phyloP scores from a whole-genome alignment of 2,888 invertebrate genomes.

The Eupelmus urozonus region DNA sequence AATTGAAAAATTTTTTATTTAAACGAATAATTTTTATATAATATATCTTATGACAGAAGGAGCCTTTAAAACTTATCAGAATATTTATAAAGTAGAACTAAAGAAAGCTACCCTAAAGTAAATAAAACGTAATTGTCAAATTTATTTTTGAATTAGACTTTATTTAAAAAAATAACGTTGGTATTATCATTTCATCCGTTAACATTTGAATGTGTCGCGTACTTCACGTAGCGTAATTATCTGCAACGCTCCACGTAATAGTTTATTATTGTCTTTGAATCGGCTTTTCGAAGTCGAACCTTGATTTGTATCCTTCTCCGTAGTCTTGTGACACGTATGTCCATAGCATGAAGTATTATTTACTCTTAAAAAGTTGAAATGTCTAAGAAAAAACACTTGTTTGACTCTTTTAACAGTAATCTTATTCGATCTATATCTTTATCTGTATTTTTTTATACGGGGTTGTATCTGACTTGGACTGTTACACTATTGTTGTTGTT shows the following conservation, averaged over 20 bases:
- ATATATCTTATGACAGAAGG: no score
- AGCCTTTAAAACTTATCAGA: no score
- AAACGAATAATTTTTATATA: no score
- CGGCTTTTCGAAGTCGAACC: not conserved
- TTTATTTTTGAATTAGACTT: no score
- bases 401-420: not conserved
- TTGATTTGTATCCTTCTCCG: slow-evolving; percentile 12
- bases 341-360: slow-evolving; percentile 31
- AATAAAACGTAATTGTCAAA: no score
- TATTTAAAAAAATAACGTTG: no score
- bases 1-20: no score
- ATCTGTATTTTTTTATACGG: slow-evolving; percentile 15
- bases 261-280: slow-evolving; percentile 2
- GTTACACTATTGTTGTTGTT: slow-evolving; percentile 31
- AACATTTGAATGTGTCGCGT: not conserved
- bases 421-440: slow-evolving; percentile 12
- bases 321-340: slow-evolving; percentile 51
- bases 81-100: no score
- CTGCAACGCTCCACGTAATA: slow-evolving; percentile 29
- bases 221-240: not conserved
- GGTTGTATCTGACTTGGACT: slow-evolving; percentile 19
- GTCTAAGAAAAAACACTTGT: not conserved
- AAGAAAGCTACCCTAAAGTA: no score
- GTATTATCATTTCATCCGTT: no score
- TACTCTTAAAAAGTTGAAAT: slow-evolving; percentile 3